phyloP scores from a whole-genome alignment of 2,113 vertebrate genomes.

The Anolis carolinensis region DNA sequence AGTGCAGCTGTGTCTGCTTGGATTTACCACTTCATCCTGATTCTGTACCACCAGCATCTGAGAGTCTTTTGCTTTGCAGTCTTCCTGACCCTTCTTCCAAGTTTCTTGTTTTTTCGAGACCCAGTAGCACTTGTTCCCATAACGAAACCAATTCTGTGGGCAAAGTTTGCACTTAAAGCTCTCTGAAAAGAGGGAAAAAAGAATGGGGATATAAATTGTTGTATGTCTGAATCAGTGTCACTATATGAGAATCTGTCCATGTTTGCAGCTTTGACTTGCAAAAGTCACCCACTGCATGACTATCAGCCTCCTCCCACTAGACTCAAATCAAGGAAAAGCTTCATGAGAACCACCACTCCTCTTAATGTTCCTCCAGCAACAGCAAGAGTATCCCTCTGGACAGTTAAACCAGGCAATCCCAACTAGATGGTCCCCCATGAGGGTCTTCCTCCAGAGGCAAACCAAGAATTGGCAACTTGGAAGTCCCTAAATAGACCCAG shows the following conservation, averaged over 20 bases:
- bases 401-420: too few relatives aligned
- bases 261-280: not conserved
- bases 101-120: not conserved
- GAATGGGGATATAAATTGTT: not conserved
- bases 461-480: too few relatives aligned
- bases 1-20: too few relatives aligned
- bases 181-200: not conserved
- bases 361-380: too few relatives aligned
- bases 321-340: too few relatives aligned
- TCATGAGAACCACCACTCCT: too few relatives aligned
- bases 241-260: not conserved
- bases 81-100: not conserved
- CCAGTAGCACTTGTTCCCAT: conserved; percentile 22
- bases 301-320: too few relatives aligned
- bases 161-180: not conserved
- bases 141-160: not conserved
- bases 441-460: too few relatives aligned
- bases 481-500: too few relatives aligned
- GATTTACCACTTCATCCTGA: conserved; percentile 11
- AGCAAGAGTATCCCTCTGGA: too few relatives aligned
- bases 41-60: conserved; percentile 6
- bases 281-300: too few relatives aligned
- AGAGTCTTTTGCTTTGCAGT: not conserved
- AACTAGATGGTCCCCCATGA: too few relatives aligned
- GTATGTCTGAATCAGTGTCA: not conserved